Evolutionary conservation across 1,140 invertebrate genomes (phyloP).

Genomic region (Drosophila simulans): DNA sequence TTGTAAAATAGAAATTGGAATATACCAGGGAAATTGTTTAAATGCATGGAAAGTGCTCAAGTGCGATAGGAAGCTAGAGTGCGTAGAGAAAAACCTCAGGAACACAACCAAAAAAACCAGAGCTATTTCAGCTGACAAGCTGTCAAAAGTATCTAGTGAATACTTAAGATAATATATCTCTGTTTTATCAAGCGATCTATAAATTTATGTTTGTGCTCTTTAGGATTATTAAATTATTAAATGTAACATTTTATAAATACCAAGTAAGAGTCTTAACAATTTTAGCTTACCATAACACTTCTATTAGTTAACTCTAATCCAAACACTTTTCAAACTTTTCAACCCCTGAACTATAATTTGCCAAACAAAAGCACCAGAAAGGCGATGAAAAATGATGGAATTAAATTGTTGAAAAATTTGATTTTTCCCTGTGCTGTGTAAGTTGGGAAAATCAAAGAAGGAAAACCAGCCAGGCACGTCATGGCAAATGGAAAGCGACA

Average conservation of each 20-base stretch:
- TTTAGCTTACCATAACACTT: too few species aligned
- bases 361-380: background rate
- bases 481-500: slow-evolving; percentile 24
- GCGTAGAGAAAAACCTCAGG: background rate
- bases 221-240: too few species aligned
- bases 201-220: too few species aligned
- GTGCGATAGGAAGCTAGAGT: slow-evolving; percentile 15
- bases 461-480: slow-evolving; percentile 14
- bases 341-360: background rate
- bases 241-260: too few species aligned
- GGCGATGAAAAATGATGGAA: background rate
- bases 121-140: background rate
- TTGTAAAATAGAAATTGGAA: slow-evolving; percentile 64
- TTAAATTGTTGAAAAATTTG: background rate
- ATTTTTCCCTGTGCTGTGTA: slow-evolving; percentile 23
- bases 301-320: too few species aligned
- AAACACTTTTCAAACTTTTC: too few species aligned
- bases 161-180: too few species aligned
- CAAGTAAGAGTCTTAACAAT: too few species aligned
- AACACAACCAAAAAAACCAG: slow-evolving; percentile 16
- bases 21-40: slow-evolving; percentile 74
- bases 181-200: too few species aligned
- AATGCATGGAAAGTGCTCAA: slow-evolving; percentile 77
- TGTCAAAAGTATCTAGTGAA: background rate
- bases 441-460: slow-evolving; percentile 29